phyloP scores from a whole-genome alignment of 2,113 vertebrate genomes.

The Callopanchax toddi region DNA sequence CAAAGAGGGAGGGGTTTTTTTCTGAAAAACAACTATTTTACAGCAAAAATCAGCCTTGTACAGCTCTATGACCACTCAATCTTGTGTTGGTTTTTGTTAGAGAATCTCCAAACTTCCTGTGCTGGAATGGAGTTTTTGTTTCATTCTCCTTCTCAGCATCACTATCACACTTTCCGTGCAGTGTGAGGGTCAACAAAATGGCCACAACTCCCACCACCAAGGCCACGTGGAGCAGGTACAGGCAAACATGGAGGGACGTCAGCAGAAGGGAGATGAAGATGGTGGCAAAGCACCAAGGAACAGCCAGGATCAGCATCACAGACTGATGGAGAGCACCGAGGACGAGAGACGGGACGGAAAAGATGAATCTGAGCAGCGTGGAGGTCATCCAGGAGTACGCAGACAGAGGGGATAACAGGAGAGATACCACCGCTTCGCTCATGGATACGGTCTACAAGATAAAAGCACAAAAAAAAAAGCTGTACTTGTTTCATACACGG shows the following conservation, averaged over 20 bases:
- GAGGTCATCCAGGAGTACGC: slow-evolving; percentile 66
- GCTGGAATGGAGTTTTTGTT: not conserved
- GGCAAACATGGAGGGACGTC: slow-evolving; percentile 32
- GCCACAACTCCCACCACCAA: slow-evolving; percentile 47
- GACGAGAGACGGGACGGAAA: slow-evolving; percentile 56
- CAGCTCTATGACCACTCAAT: slow-evolving; percentile 5
- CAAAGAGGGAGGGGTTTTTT: no score
- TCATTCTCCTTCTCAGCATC: not conserved
- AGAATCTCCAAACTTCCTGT: not conserved
- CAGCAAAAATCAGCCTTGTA: slow-evolving; percentile 28
- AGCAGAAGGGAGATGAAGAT: slow-evolving; percentile 44
- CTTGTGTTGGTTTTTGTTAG: not conserved
- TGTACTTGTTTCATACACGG: not conserved
- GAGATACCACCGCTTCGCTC: slow-evolving; percentile 32
- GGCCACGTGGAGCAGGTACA: slow-evolving; percentile 66
- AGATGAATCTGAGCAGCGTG: slow-evolving; percentile 49
- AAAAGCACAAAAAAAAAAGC: slow-evolving; percentile 4
- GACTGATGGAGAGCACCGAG: slow-evolving; percentile 45
- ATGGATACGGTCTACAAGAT: slow-evolving; percentile 36
- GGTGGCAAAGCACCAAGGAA: slow-evolving; percentile 43
- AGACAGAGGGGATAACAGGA: slow-evolving; percentile 67
- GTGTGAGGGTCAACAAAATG: slow-evolving; percentile 43
- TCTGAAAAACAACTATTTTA: slow-evolving; percentile 5
- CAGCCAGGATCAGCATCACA: slow-evolving; percentile 60
- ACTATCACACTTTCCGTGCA: slow-evolving; percentile 21